Conservation (phyloP, 2,797 vertebrate species). For the Gobio occitaniae region DNA sequence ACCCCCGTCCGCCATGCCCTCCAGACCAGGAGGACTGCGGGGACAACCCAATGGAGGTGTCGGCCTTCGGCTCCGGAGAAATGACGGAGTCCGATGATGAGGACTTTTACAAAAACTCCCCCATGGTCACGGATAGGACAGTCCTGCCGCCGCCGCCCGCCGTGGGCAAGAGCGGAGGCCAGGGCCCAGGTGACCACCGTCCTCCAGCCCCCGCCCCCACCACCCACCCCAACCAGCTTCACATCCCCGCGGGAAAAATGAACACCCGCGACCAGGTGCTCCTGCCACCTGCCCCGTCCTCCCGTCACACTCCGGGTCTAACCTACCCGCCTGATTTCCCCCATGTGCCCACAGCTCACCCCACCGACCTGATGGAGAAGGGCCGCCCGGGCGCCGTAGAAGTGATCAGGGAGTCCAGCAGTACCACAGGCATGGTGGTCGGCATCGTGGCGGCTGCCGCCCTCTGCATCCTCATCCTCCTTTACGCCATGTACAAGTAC, state of each 20-base stretch:
- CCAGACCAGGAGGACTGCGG: slow-evolving; percentile 94
- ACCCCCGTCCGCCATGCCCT: slow-evolving; percentile 84
- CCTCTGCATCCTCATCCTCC: slow-evolving; percentile 90
- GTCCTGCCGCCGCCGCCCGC: slow-evolving; percentile 85
- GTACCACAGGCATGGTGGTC: slow-evolving; percentile 90
- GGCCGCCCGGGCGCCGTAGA: slow-evolving; percentile 86
- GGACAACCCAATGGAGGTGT: slow-evolving; percentile 88
- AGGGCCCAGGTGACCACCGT: slow-evolving; percentile 75
- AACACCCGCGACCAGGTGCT: slow-evolving; percentile 92
- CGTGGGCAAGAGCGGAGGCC: slow-evolving; percentile 77
- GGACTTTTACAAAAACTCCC: slow-evolving; percentile 93
- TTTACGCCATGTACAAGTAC: slow-evolving; percentile 92
- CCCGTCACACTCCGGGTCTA: slow-evolving; percentile 84
- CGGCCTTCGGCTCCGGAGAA: slow-evolving; percentile 94
- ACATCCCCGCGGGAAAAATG: slow-evolving; percentile 95
- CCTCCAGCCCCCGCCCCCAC: slow-evolving; percentile 81
- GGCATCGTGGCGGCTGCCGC: slow-evolving; percentile 88
- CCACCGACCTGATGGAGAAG: slow-evolving; percentile 87
- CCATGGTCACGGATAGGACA: slow-evolving; percentile 93
- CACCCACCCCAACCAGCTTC: slow-evolving; percentile 81
- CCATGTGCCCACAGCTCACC: slow-evolving; percentile 94
- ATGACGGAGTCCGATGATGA: slow-evolving; percentile 94
- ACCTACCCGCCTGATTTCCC: slow-evolving; percentile 91
- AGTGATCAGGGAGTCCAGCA: slow-evolving; percentile 86
- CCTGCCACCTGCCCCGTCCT: slow-evolving; percentile 83